Conservation (phyloP, 2,888 invertebrate genomes). For the Exocentrus adspersus region DNA sequence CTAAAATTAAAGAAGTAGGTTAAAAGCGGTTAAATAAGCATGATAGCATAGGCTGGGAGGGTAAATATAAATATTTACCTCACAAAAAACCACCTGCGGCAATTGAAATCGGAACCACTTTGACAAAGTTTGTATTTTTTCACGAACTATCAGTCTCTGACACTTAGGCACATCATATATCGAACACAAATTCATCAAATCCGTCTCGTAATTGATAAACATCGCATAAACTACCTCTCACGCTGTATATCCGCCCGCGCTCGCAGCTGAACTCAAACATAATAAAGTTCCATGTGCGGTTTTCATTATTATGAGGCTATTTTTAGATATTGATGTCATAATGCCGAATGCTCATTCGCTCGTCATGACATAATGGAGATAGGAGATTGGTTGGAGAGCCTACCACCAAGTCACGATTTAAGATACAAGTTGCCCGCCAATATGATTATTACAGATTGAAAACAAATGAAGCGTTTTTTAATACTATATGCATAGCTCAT, state of each 20-base stretch:
- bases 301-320: constrained; percentile 59
- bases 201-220: constrained; percentile 58
- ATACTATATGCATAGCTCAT: constrained; percentile 27
- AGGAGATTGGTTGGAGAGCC: constrained; percentile 52
- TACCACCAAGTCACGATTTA: constrained; percentile 50
- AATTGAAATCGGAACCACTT: constrained; percentile 55
- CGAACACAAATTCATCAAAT: constrained; percentile 54
- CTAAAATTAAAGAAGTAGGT: constrained; percentile 14
- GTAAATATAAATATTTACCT: constrained; percentile 59
- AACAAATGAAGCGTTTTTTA: constrained; percentile 50
- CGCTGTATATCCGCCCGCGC: constrained; percentile 54
- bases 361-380: constrained; percentile 53
- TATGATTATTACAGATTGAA: constrained; percentile 52
- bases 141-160: constrained; percentile 53
- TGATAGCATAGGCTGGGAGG: constrained; percentile 42
- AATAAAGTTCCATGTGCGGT: constrained; percentile 57
- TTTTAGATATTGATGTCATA: constrained; percentile 61
- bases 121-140: constrained; percentile 48
- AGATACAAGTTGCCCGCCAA: constrained; percentile 54
- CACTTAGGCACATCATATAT: constrained; percentile 56
- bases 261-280: constrained; percentile 61
- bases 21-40: constrained; percentile 26
- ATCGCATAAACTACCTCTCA: constrained; percentile 58
- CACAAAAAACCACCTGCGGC: constrained; percentile 60
- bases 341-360: constrained; percentile 49